Percentiles rank a stretch among this genome's conserved stretches.
phyloP scores from a whole-genome alignment of 1,140 invertebrate species.

The Pristionchus pacificus region DNA sequence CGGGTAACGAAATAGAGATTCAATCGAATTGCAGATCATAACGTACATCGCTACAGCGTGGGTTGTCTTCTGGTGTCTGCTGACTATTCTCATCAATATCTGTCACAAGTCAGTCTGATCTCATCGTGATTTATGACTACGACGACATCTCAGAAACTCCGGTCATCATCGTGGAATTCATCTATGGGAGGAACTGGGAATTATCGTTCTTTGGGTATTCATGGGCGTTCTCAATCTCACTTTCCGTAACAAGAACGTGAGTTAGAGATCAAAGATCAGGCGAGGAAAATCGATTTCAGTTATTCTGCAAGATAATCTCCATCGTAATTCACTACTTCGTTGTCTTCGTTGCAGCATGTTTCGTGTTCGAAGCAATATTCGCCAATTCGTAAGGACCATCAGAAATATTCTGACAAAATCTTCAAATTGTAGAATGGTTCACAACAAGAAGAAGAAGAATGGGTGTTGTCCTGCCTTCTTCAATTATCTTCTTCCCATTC shows the following conservation, averaged over 20 bases:
- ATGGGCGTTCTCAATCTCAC: slow-evolving; percentile 24
- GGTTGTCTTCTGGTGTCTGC: slow-evolving; percentile 22
- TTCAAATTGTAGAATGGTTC: slow-evolving; percentile 29
- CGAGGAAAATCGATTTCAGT: no score
- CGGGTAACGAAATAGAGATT: no score
- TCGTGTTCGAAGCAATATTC: slow-evolving; percentile 33
- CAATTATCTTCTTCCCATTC: slow-evolving; percentile 31
- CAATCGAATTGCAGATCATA: not conserved
- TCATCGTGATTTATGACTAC: no score
- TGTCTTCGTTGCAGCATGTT: slow-evolving; percentile 18
- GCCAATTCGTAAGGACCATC: slow-evolving; percentile 34
- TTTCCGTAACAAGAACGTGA: slow-evolving; percentile 13
- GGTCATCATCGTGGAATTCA: slow-evolving; percentile 31
- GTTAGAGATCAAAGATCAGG: no score
- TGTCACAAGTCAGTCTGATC: no score
- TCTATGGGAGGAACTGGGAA: slow-evolving; percentile 26
- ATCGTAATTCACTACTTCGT: slow-evolving; percentile 33
- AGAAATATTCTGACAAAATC: no score
- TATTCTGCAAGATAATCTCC: slow-evolving; percentile 25
- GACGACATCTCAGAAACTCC: no score
- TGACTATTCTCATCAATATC: slow-evolving; percentile 26
- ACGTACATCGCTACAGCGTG: slow-evolving; percentile 13
- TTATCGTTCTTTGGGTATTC: slow-evolving; percentile 19
- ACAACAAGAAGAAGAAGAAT: slow-evolving; percentile 26
- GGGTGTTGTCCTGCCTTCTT: slow-evolving; percentile 27